phyloP scores from a whole-genome alignment of 1,140 invertebrate species.

The Planococcus citri region DNA sequence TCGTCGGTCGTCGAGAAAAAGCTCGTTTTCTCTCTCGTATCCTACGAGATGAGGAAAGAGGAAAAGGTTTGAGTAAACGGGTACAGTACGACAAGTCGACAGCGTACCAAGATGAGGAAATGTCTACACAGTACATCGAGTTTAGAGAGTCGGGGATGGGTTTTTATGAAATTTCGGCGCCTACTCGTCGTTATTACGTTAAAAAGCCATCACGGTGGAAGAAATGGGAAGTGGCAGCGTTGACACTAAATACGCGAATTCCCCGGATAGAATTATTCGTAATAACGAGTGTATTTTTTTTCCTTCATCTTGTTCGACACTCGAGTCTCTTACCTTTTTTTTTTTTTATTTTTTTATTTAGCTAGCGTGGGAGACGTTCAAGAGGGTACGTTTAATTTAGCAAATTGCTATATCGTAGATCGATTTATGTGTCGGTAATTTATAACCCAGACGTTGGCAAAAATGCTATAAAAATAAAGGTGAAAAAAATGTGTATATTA shows the following conservation, averaged over 20 bases:
- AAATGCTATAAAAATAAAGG: no score
- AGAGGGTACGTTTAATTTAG: no score
- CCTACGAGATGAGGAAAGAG: no score
- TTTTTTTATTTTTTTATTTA: background rate
- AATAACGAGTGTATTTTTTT: background rate
- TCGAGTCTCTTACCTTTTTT: background rate
- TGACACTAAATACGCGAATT: background rate
- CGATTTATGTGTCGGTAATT: background rate
- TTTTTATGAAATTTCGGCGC: constrained; percentile 5
- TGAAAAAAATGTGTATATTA: no score
- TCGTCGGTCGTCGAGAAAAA: no score
- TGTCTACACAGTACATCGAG: background rate
- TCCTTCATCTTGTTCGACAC: no score
- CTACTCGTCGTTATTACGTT: background rate
- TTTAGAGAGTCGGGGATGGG: background rate
- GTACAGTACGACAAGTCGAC: no score
- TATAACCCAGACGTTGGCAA: background rate
- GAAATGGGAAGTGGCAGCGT: background rate
- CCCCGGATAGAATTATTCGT: background rate
- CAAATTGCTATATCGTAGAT: no score
- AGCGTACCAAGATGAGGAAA: no score
- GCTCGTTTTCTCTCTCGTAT: no score
- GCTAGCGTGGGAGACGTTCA: no score
- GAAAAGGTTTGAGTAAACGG: no score
- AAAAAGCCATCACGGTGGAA: background rate